phyloP scores from a whole-genome alignment of 2,888 invertebrate species.

The Eristalis pertinax region DNA sequence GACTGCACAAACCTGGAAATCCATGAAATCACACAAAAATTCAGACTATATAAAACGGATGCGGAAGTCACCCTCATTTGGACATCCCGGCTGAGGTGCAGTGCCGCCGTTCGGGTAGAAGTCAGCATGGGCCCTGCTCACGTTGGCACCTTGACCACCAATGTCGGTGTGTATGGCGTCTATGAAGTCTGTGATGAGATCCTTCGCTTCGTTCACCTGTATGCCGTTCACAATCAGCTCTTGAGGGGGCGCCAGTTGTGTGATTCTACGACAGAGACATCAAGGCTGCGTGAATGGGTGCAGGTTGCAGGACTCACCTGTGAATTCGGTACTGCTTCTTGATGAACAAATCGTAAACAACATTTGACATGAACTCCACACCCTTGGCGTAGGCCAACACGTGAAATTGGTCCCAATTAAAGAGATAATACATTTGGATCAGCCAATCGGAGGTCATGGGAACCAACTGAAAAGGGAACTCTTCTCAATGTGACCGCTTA shows the following conservation, averaged over 20 bases:
- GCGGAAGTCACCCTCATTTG: background rate
- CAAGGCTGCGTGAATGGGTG: background rate
- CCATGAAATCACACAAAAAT: background rate
- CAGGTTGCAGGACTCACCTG: too few relatives aligned
- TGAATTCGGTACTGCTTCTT: background rate
- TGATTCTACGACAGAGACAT: background rate
- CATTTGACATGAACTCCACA: background rate
- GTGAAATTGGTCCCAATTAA: background rate
- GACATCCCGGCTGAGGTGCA: background rate
- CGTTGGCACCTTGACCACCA: background rate
- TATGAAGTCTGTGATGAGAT: background rate
- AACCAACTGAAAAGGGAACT: background rate
- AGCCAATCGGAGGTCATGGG: background rate
- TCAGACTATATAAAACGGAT: too few relatives aligned
- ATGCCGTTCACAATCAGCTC: background rate
- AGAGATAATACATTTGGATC: background rate
- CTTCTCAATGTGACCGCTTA: background rate
- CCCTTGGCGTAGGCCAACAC: background rate
- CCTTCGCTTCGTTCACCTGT: background rate
- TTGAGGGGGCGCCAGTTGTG: background rate
- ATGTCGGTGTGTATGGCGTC: background rate
- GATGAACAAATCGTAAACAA: background rate
- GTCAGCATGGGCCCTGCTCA: background rate
- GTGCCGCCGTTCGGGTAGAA: conserved; percentile 1
- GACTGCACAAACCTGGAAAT: conserved; percentile 9